Percentiles rank a stretch among this genome's conserved stretches.
These are phyloP conservation scores for Fragum fragum DNA, from an alignment of 2,888 invertebrate species.

Conservation along the genomic window DNA sequence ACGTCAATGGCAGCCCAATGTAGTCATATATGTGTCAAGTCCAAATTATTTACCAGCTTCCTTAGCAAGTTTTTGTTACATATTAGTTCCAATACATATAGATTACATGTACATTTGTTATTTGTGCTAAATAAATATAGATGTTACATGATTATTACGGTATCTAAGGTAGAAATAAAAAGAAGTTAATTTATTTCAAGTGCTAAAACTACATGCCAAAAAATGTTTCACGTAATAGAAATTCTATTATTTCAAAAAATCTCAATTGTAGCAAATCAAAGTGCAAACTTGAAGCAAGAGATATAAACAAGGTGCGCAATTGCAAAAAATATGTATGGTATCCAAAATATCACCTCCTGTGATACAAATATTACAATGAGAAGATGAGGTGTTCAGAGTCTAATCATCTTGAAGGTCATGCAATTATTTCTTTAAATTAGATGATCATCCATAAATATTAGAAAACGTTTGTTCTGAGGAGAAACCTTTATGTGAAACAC, in stretches of 20 bases:
- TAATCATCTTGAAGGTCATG: too few relatives aligned
- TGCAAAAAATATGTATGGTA: neutral
- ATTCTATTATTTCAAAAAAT: neutral
- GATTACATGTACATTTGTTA: neutral
- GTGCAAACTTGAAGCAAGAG: neutral
- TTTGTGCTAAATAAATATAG: neutral
- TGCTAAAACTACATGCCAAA: conserved; percentile 22
- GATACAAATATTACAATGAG: too few relatives aligned
- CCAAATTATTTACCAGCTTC: neutral
- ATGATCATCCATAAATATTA: too few relatives aligned
- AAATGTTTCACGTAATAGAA: conserved; percentile 5
- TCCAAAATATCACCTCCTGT: neutral
- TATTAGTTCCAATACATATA: conserved; percentile 13
- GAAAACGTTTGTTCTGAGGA: too few relatives aligned
- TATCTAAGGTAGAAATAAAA: conserved; percentile 3
- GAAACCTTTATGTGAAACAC: too few relatives aligned
- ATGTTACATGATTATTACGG: conserved; percentile 7
- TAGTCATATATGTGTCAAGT: too few relatives aligned
- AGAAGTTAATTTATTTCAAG: conserved; percentile 13
- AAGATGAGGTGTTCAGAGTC: too few relatives aligned
- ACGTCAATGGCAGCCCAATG: too few relatives aligned
- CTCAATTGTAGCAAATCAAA: conserved; percentile 4
- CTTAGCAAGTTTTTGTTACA: neutral
- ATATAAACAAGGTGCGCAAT: conserved; percentile 1
- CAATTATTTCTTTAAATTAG: too few relatives aligned